Evolutionary conservation across 2,888 invertebrate genomes (phyloP).

Genomic region (Lysandra bellargus): DNA sequence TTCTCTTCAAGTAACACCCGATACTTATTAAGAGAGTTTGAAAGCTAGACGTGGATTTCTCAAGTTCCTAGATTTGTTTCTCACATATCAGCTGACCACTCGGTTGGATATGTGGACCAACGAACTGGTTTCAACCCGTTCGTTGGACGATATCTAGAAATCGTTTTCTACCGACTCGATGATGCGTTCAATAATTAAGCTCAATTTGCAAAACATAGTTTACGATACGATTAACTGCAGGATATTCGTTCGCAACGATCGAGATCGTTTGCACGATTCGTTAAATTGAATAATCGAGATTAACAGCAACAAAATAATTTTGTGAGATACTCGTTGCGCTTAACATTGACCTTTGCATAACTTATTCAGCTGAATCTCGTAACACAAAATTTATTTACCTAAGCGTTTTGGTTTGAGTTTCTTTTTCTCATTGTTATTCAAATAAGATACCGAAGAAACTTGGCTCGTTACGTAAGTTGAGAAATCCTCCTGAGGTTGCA

Average conservation of each 20-base stretch:
- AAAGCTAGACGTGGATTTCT: constrained; percentile 56
- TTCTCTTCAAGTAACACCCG: neutral
- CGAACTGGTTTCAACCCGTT: constrained; percentile 75
- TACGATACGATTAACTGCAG: constrained; percentile 29
- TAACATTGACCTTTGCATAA: constrained; percentile 25
- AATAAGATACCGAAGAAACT: constrained; percentile 18
- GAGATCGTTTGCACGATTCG: neutral
- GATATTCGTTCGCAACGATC: constrained; percentile 6
- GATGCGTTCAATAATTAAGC: constrained; percentile 67
- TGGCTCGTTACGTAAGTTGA: constrained; percentile 3
- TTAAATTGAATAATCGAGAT: neutral
- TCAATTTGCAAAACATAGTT: constrained; percentile 42
- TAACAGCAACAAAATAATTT: constrained; percentile 4
- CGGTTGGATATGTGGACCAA: constrained; percentile 74
- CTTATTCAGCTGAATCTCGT: constrained; percentile 3
- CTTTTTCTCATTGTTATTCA: constrained; percentile 17
- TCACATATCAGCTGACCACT: constrained; percentile 71
- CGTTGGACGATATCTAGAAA: constrained; percentile 65
- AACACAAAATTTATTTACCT: neutral
- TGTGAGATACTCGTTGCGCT: neutral
- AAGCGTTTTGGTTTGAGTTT: neutral
- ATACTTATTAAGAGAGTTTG: constrained; percentile 28
- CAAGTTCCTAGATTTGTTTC: constrained; percentile 67
- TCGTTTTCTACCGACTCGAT: constrained; percentile 76
- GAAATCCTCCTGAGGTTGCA: constrained; percentile 18